A percentile compares a stretch with the other conserved stretches of the same genome.
Evolutionary conservation across 2,797 vertebrate species (phyloP).

Genomic region (Lerista edwardsae): DNA sequence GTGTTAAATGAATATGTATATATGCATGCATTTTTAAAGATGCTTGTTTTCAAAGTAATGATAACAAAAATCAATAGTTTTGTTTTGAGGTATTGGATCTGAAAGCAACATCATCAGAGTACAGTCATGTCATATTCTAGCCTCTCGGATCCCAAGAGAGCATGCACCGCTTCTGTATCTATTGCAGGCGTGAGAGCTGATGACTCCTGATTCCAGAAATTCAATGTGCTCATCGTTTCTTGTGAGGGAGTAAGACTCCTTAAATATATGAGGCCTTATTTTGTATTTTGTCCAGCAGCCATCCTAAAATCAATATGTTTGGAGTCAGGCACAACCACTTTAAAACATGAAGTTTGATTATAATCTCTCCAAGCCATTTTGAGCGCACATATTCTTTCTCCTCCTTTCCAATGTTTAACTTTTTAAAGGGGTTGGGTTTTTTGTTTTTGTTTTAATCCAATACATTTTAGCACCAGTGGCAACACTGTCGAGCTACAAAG

Average conservation of each 20-base stretch:
- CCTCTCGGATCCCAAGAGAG: neutral
- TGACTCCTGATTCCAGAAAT: neutral
- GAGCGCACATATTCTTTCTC: neutral
- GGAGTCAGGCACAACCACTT: neutral
- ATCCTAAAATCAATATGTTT: neutral
- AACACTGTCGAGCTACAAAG: neutral
- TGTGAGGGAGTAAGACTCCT: neutral
- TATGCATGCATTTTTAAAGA: neutral
- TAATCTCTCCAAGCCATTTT: neutral
- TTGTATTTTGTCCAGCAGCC: slow-evolving; percentile 1
- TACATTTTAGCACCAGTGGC: neutral
- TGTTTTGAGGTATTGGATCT: neutral
- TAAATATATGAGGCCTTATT: neutral
- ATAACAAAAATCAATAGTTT: neutral
- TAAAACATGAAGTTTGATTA: neutral
- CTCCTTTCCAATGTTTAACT: neutral
- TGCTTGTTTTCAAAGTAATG: neutral
- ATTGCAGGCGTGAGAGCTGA: neutral
- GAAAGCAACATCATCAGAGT: neutral
- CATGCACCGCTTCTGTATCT: neutral
- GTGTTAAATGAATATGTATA: too few relatives aligned
- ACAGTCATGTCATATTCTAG: slow-evolving; percentile 23
- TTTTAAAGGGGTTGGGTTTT: neutral
- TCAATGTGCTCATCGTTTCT: slow-evolving; percentile 3
- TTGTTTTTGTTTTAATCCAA: too few relatives aligned